phyloP scores from a whole-genome alignment of 2,888 invertebrate species.

The Drosophila niveifrons region DNA sequence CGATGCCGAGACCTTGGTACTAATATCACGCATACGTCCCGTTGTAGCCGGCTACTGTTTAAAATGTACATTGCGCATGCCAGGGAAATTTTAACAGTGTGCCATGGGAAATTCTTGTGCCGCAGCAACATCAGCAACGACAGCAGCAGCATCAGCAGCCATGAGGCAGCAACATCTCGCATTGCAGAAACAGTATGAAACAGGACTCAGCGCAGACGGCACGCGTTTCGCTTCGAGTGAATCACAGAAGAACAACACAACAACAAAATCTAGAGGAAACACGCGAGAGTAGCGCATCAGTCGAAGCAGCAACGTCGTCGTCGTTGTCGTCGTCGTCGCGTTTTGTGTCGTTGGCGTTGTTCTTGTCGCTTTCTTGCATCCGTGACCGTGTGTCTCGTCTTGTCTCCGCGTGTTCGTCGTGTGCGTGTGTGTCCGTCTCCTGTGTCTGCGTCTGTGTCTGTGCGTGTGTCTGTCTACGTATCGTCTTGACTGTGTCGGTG shows the following conservation, averaged over 20 bases:
- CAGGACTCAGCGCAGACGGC: slow-evolving; percentile 82
- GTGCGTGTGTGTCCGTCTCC: slow-evolving; percentile 26
- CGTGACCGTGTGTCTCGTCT: slow-evolving; percentile 26
- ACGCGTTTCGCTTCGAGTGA: slow-evolving; percentile 75
- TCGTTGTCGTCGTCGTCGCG: slow-evolving; percentile 14
- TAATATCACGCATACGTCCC: slow-evolving; percentile 53
- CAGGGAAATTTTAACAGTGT: slow-evolving; percentile 76
- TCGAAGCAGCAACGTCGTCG: slow-evolving; percentile 23
- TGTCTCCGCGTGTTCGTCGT: not conserved
- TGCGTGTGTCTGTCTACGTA: slow-evolving; percentile 66
- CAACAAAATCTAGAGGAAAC: slow-evolving; percentile 4
- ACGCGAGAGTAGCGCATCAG: slow-evolving; percentile 59
- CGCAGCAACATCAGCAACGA: slow-evolving; percentile 56
- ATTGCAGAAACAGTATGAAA: slow-evolving; percentile 71
- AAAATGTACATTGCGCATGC: slow-evolving; percentile 69
- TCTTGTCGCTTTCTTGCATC: slow-evolving; percentile 43
- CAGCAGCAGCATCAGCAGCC: slow-evolving; percentile 27
- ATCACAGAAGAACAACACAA: slow-evolving; percentile 30
- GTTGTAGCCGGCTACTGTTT: slow-evolving; percentile 34
- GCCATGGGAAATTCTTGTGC: slow-evolving; percentile 67
- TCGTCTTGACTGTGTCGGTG: not conserved
- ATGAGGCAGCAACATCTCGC: slow-evolving; percentile 42
- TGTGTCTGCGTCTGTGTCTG: slow-evolving; percentile 67
- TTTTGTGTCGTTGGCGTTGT: slow-evolving; percentile 18
- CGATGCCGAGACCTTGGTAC: slow-evolving; percentile 14